Percentiles rank a stretch among this genome's conserved stretches.
Evolutionary conservation across 2,797 vertebrate genomes (phyloP).

Genomic region (Cuculus canorus): DNA sequence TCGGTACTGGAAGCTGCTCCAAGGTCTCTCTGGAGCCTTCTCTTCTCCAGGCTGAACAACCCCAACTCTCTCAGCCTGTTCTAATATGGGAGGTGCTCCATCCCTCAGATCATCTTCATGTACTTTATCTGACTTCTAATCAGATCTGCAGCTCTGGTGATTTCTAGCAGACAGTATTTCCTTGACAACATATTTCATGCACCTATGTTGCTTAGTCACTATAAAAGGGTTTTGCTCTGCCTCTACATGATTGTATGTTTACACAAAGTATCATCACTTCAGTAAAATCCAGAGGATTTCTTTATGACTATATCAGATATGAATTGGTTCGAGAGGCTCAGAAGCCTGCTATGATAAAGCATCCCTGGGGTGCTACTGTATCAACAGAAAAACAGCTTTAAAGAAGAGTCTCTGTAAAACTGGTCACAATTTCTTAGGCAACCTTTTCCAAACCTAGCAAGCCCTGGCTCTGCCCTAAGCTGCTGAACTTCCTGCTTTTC

Average conservation of each 20-base stretch:
- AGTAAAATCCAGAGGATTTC: not conserved
- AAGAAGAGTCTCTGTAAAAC: not conserved
- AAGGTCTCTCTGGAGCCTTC: too few species aligned
- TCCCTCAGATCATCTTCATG: too few species aligned
- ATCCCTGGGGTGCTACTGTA: not conserved
- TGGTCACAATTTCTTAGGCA: not conserved
- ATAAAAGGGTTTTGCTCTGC: not conserved
- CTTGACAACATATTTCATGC: not conserved
- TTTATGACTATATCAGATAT: rapidly evolving
- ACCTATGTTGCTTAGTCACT: not conserved
- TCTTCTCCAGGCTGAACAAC: too few species aligned
- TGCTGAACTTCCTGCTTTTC: not conserved
- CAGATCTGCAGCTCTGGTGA: not conserved
- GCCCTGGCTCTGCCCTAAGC: not conserved
- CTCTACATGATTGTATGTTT: not conserved
- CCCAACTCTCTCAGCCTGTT: too few species aligned
- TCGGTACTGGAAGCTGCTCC: too few species aligned
- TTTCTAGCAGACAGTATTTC: not conserved
- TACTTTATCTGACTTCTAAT: not conserved
- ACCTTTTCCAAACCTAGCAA: rapidly evolving
- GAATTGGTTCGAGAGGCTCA: not conserved
- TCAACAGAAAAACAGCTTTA: not conserved
- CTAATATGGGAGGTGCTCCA: too few species aligned
- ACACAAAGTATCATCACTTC: not conserved
- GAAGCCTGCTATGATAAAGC: not conserved